These are phyloP conservation scores for Drosophila rellima DNA, from an alignment of 2,888 invertebrate genomes.

Conservation along the genomic window DNA sequence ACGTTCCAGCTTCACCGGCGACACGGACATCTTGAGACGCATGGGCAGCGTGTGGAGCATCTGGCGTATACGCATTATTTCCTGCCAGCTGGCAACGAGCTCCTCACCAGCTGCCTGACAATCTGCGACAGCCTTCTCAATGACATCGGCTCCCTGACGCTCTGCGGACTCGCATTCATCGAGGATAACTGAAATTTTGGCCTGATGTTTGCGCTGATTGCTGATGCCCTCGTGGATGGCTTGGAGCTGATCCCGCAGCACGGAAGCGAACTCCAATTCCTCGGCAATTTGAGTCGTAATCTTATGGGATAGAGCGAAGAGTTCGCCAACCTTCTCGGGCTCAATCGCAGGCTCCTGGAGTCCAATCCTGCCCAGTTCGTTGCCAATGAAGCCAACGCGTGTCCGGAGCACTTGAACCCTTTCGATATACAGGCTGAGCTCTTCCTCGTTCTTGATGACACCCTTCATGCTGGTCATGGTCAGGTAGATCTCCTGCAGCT, in stretches of 20 bases:
- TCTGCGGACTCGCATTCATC: conserved; percentile 92
- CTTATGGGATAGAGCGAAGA: conserved; percentile 90
- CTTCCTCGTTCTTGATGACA: conserved; percentile 93
- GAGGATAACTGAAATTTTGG: conserved; percentile 88
- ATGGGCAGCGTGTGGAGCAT: conserved; percentile 92
- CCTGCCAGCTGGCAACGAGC: conserved; percentile 91
- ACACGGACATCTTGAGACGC: conserved; percentile 91
- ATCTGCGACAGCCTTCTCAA: conserved; percentile 91
- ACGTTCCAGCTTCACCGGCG: conserved; percentile 91
- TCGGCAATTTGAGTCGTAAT: conserved; percentile 91
- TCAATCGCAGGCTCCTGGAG: conserved; percentile 89
- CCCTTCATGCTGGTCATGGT: conserved; percentile 91
- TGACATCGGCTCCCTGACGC: conserved; percentile 91
- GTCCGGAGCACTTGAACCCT: conserved; percentile 91
- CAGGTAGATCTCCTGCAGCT: conserved; percentile 90
- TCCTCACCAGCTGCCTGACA: conserved; percentile 91
- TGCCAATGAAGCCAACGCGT: conserved; percentile 92
- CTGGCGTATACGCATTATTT: conserved; percentile 91
- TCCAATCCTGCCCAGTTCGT: conserved; percentile 92
- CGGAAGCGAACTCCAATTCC: conserved; percentile 91
- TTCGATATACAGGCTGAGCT: conserved; percentile 92
- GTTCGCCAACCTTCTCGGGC: conserved; percentile 91
- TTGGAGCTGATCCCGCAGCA: conserved; percentile 91
- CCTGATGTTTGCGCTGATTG: conserved; percentile 90
- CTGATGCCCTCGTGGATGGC: conserved; percentile 91